Percentiles rank a stretch among this genome's conserved stretches.
These are phyloP conservation scores for Mugil cephalus DNA, from an alignment of 2,113 vertebrate genomes.

Conservation along the genomic window DNA sequence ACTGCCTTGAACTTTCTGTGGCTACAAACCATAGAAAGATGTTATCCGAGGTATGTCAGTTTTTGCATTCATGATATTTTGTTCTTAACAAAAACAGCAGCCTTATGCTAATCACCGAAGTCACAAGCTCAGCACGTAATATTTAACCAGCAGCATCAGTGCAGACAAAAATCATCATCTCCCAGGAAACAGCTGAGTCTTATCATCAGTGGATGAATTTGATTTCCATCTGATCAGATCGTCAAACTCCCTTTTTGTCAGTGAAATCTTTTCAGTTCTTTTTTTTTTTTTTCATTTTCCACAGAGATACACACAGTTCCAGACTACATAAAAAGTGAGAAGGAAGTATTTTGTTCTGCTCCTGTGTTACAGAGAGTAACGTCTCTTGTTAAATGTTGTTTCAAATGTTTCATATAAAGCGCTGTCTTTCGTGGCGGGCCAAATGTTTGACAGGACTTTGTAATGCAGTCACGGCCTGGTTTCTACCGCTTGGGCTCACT, in stretches of 20 bases:
- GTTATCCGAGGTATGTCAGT: not conserved
- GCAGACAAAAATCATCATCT: not conserved
- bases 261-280: too few relatives aligned
- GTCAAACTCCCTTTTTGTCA: not conserved
- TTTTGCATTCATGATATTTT: not conserved
- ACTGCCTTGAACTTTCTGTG: not conserved
- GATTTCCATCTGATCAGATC: constrained; percentile 3
- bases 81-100: not conserved
- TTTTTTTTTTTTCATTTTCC: not conserved
- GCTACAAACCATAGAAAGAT: not conserved
- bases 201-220: not conserved
- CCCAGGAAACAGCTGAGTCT: not conserved
- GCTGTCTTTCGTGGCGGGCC: not conserved
- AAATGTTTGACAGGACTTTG: not conserved
- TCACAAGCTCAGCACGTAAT: constrained; percentile 7
- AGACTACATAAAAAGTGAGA: not conserved
- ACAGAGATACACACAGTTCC: not conserved
- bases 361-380: not conserved
- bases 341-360: not conserved
- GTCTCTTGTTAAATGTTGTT: not conserved
- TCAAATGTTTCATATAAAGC: not conserved
- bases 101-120: not conserved
- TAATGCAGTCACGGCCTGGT: not conserved
- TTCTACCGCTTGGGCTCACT: not conserved
- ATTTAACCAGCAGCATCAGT: constrained; percentile 9